These are phyloP conservation scores for Allygus modestus DNA, from an alignment of 2,888 invertebrate genomes.

Conservation along the genomic window DNA sequence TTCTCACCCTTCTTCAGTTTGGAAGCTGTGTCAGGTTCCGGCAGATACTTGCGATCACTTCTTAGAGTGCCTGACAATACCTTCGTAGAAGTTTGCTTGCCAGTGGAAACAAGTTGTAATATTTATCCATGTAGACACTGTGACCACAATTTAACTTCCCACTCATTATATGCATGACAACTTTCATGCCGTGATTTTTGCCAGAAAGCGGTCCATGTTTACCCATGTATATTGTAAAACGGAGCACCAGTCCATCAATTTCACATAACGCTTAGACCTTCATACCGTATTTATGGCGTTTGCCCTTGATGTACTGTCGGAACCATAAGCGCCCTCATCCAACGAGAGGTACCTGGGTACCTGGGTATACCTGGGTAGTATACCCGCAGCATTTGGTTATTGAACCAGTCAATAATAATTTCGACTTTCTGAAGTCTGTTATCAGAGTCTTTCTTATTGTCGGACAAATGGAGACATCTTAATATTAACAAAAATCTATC, in stretches of 20 bases:
- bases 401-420: neutral
- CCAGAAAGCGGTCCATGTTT: constrained; percentile 9
- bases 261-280: neutral
- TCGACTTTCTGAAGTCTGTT: neutral
- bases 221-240: neutral
- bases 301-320: constrained; percentile 31
- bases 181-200: constrained; percentile 27
- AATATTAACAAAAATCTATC: no score
- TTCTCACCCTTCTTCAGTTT: constrained; percentile 63
- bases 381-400: neutral
- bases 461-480: constrained; percentile 57
- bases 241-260: neutral
- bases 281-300: neutral
- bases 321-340: neutral
- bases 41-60: neutral
- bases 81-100: neutral
- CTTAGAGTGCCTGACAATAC: constrained; percentile 10
- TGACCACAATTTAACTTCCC: constrained; percentile 61
- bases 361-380: neutral
- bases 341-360: neutral
- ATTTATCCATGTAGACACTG: constrained; percentile 60
- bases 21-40: neutral
- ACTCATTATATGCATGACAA: neutral
- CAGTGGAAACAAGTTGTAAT: constrained; percentile 30
- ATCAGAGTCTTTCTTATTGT: neutral